Base-by-base conservation (phyloP, 2,888 invertebrate species). In the Sympetrum striolatum region DNA sequence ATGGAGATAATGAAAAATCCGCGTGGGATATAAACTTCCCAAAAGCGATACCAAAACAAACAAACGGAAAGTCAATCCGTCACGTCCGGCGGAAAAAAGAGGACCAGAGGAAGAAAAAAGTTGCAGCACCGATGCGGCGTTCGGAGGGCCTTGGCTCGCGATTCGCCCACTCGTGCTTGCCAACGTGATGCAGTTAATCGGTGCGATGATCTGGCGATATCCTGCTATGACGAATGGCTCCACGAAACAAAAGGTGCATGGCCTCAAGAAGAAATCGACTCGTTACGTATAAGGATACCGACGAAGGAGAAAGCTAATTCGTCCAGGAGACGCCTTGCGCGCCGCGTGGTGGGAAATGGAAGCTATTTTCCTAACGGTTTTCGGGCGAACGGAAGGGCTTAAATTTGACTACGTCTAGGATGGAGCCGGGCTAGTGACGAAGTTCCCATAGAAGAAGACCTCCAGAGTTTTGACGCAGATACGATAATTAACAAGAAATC, bases 31-130 rank as follows among this genome's bases (percentile, higher is more conserved):
- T n/a, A 60, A 48, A 82, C 64, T 37, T 58, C 64, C 86, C 37
- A 60, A 86, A 86, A 58, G n/a, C 86, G 22, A 64, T n/a, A 64
- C 37, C 86, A 86, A 86, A 86, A 64, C 86, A 86, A 86, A 81
- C 81, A 25, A 44, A 60, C n/a, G 31, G n/a, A 25, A 73, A 25
- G 73, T 73, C 73, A 73, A 73, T 73, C 81, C 44, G 4, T 44
- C 37, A 37, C 81, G 12, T 35, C 10, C 12, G n/a, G n/a, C 0
- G 80, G 35, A 35, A 18, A 12, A 22, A 44, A 22, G 15, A 8
- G 79, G 79, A 39, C n/a, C 22, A n/a, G 0, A 14, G 8, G n/a
- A 39, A 39, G 18, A 15, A 15, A 35, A 37, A 39, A 18, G 18
- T 80, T 22, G 25, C 12, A 79, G 39, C 4, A 25, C 25, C 6